Percentiles rank a stretch among this genome's conserved stretches.
Conservation (phyloP, 1,140 invertebrate genomes). For the Protaetia brevitarsis region DNA sequence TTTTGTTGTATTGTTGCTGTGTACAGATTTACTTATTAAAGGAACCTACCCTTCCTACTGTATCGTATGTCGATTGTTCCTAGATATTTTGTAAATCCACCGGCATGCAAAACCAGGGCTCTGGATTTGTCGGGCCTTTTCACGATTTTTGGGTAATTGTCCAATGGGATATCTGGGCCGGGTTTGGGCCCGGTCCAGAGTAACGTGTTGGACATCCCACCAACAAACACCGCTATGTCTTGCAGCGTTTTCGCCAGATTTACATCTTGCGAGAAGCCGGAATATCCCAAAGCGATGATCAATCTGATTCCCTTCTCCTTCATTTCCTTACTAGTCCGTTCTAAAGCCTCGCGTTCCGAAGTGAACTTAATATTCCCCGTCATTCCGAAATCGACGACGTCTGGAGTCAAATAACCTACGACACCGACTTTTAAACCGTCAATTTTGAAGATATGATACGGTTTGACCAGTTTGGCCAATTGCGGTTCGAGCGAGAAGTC, state of each 20-base stretch:
- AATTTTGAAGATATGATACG: neutral
- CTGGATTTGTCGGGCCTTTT: neutral
- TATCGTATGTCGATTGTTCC: neutral
- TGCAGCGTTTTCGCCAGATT: neutral
- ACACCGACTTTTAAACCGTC: neutral
- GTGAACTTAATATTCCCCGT: neutral
- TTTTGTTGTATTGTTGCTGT: no score
- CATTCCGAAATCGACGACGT: neutral
- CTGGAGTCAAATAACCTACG: neutral
- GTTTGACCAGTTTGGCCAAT: neutral
- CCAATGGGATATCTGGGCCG: neutral
- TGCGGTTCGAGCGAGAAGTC: neutral
- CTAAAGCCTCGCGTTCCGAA: neutral
- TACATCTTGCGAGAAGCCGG: neutral
- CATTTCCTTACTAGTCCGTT: neutral
- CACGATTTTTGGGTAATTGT: neutral
- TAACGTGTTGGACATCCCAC: neutral
- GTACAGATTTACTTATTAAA: neutral
- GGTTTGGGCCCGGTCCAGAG: neutral
- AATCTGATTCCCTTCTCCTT: neutral
- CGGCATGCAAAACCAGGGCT: neutral
- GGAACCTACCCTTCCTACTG: neutral
- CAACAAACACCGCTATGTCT: neutral
- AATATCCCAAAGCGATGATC: neutral
- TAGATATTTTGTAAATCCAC: neutral